These are phyloP conservation scores for Cheilosia vulpina DNA, from an alignment of 2,888 invertebrate species.

Conservation along the genomic window DNA sequence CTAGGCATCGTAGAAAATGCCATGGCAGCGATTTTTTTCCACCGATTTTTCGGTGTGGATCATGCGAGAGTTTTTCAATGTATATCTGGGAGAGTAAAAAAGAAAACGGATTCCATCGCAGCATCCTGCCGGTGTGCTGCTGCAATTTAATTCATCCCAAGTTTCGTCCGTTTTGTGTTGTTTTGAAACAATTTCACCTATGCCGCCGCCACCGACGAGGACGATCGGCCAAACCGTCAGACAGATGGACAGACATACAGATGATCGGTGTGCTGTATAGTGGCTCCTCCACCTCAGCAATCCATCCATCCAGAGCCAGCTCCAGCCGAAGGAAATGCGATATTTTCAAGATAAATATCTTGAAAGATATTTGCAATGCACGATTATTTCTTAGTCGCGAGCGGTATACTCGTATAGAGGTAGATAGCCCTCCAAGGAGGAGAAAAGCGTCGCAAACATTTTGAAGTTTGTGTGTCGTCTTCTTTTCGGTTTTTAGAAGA, in stretches of 20 bases:
- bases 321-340: slow-evolving; percentile 59
- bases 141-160: slow-evolving; percentile 54
- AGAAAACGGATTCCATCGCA: slow-evolving; percentile 48
- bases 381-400: slow-evolving; percentile 57
- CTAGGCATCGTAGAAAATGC: slow-evolving; percentile 49
- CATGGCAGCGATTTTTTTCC: slow-evolving; percentile 33
- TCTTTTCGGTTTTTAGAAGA: slow-evolving; percentile 1
- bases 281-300: slow-evolving; percentile 1
- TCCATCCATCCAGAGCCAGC: neutral
- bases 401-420: no score
- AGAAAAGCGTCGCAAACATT: slow-evolving; percentile 40
- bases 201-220: slow-evolving; percentile 14
- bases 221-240: slow-evolving; percentile 18
- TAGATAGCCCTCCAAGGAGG: neutral
- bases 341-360: slow-evolving; percentile 74
- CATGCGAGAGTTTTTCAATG: slow-evolving; percentile 29
- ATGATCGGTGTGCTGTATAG: slow-evolving; percentile 42
- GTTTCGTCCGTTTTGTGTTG: slow-evolving; percentile 52
- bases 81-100: neutral
- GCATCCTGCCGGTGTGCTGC: slow-evolving; percentile 4
- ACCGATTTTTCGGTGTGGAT: slow-evolving; percentile 56
- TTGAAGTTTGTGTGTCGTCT: slow-evolving; percentile 45
- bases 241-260: slow-evolving; percentile 39
- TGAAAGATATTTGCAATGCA: slow-evolving; percentile 74
- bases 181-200: slow-evolving; percentile 65